Evolutionary conservation across 2,113 vertebrate species (phyloP), one percentile per base, ranked within the genome.

Genomic region (Lonchura striata): DNA sequence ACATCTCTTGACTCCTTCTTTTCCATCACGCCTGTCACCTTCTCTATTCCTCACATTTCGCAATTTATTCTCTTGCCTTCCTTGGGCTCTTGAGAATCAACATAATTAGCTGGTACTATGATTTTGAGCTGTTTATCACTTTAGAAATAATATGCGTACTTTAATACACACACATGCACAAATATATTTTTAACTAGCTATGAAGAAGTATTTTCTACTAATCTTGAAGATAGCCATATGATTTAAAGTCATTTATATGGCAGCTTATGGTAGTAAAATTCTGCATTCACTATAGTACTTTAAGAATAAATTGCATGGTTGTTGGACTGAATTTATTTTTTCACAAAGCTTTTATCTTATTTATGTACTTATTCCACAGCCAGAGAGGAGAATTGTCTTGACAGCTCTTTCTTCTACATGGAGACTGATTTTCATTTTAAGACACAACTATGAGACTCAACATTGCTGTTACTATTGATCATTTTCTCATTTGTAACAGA

Each of bases 361-460:
- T 91, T 88, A 94, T 90, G 31, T 50, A 88, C 88, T 96, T 94
- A 93, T 94, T 94, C 70, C 10, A 46, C 10, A 77, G 59, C 69
- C 79, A 41, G 54, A 84, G 30, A 71, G 10, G 13, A 92, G 10
- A 61, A 89, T 49, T 88, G 19, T 79, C 35, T 44, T 86, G 63
- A 52, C 60, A 84, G 69, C 49, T 92, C 74, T 71, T 61, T 66
- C 57, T 95, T 49, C 31, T 47, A 15, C 35, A 44, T 41, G 24
- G 66, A 86, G 84, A 71, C 52, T 65, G 63, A 50, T 85, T 90
- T 57, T 83, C 78, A 63, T 49, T 13, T 30, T 74, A 41, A 82
- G 64, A 65, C 68, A 87, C 27, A 56, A 24, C 12, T 59, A 66
- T 68, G 23, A 79, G 25, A 42, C 33, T 50, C 18, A 7, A 28